These are phyloP conservation scores for Peribatodes rhomboidaria DNA, from an alignment of 2,888 invertebrate genomes.

Conservation along the genomic window DNA sequence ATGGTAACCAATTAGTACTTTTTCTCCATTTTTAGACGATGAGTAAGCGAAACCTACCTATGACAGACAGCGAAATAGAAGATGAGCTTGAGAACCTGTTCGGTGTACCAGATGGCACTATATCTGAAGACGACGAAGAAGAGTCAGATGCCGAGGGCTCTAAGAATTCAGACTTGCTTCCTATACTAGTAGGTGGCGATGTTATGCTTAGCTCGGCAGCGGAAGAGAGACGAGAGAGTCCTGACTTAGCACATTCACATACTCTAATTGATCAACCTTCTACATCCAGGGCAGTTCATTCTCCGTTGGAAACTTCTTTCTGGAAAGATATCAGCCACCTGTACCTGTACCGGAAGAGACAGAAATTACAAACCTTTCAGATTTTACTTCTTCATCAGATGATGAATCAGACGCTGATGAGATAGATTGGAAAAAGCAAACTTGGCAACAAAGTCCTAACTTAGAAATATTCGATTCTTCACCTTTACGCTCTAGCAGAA, in stretches of 20 bases:
- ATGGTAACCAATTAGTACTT: constrained; percentile 10
- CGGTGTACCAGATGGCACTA: constrained; percentile 34
- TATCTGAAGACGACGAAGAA: constrained; percentile 34
- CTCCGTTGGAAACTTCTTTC: constrained; percentile 23
- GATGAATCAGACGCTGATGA: too few species aligned
- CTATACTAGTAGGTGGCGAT: constrained; percentile 36
- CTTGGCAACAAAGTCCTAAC: constrained; percentile 15
- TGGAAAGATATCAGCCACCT: constrained; percentile 33
- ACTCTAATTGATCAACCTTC: neutral
- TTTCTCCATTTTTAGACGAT: constrained; percentile 33
- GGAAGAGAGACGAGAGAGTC: constrained; percentile 28
- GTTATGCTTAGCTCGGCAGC: constrained; percentile 36
- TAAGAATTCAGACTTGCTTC: constrained; percentile 29
- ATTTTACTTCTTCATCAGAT: constrained; percentile 13
- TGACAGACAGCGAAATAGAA: constrained; percentile 35
- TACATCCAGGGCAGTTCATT: constrained; percentile 26
- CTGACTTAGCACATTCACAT: constrained; percentile 29
- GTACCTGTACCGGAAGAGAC: constrained; percentile 20
- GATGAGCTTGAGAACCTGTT: constrained; percentile 37
- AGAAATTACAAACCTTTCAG: constrained; percentile 34
- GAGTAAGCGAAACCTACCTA: constrained; percentile 28
- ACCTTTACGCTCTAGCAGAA: too few species aligned
- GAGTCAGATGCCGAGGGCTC: constrained; percentile 31
- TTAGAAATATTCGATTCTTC: too few species aligned
- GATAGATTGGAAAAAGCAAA: too few species aligned